These are phyloP conservation scores for Drosophila virilis DNA, from an alignment of 1,140 invertebrate genomes.

Conservation along the genomic window DNA sequence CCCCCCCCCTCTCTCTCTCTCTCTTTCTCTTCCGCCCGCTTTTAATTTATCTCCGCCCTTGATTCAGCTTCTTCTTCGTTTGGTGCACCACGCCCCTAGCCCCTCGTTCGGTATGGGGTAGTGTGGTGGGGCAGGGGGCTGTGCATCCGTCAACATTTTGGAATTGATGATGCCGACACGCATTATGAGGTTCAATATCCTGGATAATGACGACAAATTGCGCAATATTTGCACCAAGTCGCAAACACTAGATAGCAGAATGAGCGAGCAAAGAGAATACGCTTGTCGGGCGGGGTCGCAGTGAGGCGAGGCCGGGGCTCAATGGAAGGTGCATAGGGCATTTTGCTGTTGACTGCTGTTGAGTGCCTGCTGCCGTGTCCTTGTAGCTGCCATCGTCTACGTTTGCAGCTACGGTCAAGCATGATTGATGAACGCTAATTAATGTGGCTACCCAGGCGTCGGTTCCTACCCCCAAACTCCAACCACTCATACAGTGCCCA, in stretches of 20 bases:
- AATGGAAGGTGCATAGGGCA: constrained; percentile 1
- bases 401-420: constrained; percentile 63
- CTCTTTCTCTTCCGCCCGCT: neutral
- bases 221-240: constrained; percentile 74
- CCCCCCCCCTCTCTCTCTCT: neutral
- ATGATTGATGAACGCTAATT: constrained; percentile 82
- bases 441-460: constrained; percentile 57
- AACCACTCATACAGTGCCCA: too few species aligned
- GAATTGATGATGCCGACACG: constrained; percentile 77
- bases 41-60: neutral
- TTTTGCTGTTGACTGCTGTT: constrained; percentile 25
- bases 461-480: too few species aligned
- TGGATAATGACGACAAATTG: constrained; percentile 82
- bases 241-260: constrained; percentile 25
- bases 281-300: neutral
- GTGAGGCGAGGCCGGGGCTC: neutral
- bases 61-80: neutral
- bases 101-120: neutral
- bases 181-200: constrained; percentile 82
- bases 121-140: neutral
- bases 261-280: too few species aligned
- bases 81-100: constrained; percentile 4
- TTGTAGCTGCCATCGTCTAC: constrained; percentile 34
- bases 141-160: constrained; percentile 64
- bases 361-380: constrained; percentile 43